Conservation (phyloP, 2,113 vertebrate genomes). For the Mesembrinibis cayennensis region DNA sequence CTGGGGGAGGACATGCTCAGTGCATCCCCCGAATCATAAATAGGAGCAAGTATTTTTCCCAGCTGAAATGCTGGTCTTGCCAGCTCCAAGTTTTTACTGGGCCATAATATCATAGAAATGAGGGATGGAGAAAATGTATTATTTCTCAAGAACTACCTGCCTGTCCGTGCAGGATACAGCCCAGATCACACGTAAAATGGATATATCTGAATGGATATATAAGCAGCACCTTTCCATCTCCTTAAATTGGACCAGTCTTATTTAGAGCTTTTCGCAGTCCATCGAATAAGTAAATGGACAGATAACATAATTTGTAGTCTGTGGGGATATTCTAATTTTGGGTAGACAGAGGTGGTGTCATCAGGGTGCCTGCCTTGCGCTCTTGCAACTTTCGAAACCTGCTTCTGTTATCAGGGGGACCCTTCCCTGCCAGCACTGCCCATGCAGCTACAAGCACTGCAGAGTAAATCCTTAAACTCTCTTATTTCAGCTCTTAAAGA, state of each 20-base stretch:
- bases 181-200: accelerated
- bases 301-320: not conserved
- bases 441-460: not conserved
- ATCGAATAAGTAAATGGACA: not conserved
- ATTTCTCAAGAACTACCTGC: not conserved
- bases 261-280: not conserved
- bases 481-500: not conserved
- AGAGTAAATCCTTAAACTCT: not conserved
- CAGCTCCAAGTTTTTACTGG: not conserved
- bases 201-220: not conserved
- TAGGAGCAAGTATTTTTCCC: not conserved
- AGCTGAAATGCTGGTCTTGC: not conserved
- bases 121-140: not conserved
- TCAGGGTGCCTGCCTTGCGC: not conserved
- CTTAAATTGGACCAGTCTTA: not conserved
- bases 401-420: not conserved
- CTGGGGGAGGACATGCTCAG: not conserved
- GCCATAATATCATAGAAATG: accelerated
- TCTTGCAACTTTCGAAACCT: not conserved
- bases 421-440: not conserved
- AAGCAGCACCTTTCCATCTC: not conserved
- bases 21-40: not conserved
- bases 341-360: not conserved
- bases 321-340: not conserved
- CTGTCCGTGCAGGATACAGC: not conserved